Conservation (phyloP, 2,888 invertebrate species). For the Epicampocera succincta region DNA sequence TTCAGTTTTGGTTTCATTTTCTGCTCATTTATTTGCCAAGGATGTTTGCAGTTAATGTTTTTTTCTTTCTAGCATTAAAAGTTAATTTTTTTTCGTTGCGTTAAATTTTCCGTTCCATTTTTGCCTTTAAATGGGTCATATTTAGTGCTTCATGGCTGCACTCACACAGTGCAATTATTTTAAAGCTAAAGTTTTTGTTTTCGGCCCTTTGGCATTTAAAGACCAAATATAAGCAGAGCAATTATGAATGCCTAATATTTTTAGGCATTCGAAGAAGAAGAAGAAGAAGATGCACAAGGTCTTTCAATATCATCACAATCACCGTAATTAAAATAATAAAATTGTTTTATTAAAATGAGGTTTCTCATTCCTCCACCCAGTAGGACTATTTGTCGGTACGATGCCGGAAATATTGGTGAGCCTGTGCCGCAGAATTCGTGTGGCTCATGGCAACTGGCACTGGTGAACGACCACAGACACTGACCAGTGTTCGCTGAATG, state of each 20-base stretch:
- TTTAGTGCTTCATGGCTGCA: constrained; percentile 13
- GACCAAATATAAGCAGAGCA: not conserved
- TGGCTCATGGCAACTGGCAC: no score
- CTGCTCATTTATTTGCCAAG: constrained; percentile 39
- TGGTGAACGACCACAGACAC: no score
- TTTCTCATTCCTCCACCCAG: no score
- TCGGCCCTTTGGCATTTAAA: not conserved
- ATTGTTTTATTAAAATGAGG: no score
- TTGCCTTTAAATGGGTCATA: constrained; percentile 41
- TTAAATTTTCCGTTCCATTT: constrained; percentile 29
- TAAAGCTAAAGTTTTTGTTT: not conserved
- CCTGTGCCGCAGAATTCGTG: no score
- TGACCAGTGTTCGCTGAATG: no score
- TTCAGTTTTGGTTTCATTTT: constrained; percentile 2
- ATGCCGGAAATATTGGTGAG: no score
- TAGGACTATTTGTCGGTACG: no score
- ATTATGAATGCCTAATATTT: not conserved
- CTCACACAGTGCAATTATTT: not conserved
- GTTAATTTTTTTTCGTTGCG: constrained; percentile 6
- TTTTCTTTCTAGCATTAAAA: not conserved
- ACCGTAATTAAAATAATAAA: no score
- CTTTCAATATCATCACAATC: no score
- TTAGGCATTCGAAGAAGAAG: no score
- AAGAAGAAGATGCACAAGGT: no score
- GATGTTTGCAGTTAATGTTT: constrained; percentile 31